Evolutionary conservation across 2,797 vertebrate genomes (phyloP).

Genomic region (Pygocentrus nattereri): DNA sequence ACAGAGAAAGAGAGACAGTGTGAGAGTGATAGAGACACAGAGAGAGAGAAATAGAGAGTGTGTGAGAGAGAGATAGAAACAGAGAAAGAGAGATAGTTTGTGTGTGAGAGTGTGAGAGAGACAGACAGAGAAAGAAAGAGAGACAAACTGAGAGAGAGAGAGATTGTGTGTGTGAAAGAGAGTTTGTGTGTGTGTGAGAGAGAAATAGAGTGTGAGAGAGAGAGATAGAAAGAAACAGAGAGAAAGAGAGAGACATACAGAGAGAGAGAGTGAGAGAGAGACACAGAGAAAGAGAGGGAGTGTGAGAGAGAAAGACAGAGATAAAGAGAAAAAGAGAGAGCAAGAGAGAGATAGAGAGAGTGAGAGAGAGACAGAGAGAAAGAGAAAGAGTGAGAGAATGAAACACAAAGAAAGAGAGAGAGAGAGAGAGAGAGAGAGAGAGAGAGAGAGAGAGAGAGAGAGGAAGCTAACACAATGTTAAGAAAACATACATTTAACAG

Average conservation of each 20-base stretch:
- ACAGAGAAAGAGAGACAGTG: too few relatives aligned
- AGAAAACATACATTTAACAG: background rate
- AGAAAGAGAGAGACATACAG: background rate
- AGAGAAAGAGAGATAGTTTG: constrained; percentile 11
- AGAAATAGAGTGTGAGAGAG: constrained; percentile 14
- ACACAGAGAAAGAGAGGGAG: constrained; percentile 10
- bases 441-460: constrained; percentile 7
- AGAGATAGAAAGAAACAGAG: constrained; percentile 2
- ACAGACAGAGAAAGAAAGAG: too few relatives aligned
- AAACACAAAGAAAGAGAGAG: too few relatives aligned
- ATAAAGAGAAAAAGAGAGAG: constrained; percentile 14
- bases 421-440: constrained; percentile 16
- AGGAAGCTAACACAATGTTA: background rate
- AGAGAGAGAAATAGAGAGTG: background rate
- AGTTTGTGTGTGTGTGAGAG: too few relatives aligned
- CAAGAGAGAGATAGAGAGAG: constrained; percentile 11
- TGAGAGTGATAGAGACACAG: too few relatives aligned
- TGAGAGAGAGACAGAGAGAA: constrained; percentile 7
- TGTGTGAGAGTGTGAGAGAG: too few relatives aligned
- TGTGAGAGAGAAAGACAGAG: too few relatives aligned
- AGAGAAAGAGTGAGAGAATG: constrained; percentile 8
- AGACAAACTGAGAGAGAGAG: background rate
- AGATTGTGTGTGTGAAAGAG: too few relatives aligned
- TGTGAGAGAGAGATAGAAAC: background rate
- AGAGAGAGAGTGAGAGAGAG: constrained; percentile 14